Evolutionary conservation across 1,140 invertebrate species (phyloP).

Genomic region (Meloidogyne chitwoodi): DNA sequence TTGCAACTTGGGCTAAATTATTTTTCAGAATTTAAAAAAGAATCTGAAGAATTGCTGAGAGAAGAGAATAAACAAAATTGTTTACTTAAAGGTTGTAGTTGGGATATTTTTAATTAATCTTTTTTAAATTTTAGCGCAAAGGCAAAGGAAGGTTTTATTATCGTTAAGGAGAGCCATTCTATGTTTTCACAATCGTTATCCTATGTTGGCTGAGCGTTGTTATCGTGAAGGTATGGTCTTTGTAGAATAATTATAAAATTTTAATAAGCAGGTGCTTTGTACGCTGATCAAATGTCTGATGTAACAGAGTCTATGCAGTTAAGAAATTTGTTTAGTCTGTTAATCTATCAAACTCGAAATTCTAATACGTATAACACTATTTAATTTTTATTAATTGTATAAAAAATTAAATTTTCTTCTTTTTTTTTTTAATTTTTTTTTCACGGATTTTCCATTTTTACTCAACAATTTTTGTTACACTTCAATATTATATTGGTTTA

Average conservation of each 20-base stretch:
- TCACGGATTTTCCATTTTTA: not conserved
- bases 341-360: not conserved
- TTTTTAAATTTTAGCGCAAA: not conserved
- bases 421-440: not conserved
- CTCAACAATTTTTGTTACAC: not conserved
- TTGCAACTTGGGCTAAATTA: not conserved
- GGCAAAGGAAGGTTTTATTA: not conserved
- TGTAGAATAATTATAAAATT: not conserved
- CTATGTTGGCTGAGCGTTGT: not conserved
- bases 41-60: not conserved
- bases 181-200: not conserved
- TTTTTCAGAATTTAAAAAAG: not conserved
- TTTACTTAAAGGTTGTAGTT: not conserved
- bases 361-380: not conserved
- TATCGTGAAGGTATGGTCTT: not conserved
- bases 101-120: not conserved
- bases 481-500: no score
- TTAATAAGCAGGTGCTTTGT: not conserved
- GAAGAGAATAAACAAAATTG: not conserved
- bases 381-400: not conserved
- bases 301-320: not conserved
- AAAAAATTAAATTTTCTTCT: not conserved
- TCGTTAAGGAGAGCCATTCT: not conserved
- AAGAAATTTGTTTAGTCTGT: not conserved
- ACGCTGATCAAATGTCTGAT: not conserved